Evolutionary conservation across 2,888 invertebrate species (phyloP).

Genomic region (Cephus pulcher): DNA sequence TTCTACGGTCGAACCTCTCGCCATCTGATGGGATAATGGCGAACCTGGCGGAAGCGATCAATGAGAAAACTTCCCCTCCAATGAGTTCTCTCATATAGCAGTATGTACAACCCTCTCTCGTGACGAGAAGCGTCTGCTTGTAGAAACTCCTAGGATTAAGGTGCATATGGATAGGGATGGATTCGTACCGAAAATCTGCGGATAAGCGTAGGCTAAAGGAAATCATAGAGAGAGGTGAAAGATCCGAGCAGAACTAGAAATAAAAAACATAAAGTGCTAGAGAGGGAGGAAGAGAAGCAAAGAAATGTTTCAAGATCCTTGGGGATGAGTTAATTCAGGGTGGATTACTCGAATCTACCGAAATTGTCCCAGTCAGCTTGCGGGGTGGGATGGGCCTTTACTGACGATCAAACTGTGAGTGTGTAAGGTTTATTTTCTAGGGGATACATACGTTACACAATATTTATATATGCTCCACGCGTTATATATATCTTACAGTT

Average conservation of each 20-base stretch:
- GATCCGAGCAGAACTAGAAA: slow-evolving; percentile 16
- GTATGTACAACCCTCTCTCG: neutral
- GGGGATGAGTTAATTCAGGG: neutral
- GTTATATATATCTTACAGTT: neutral
- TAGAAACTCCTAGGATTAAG: neutral
- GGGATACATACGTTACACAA: neutral
- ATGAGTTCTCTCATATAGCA: neutral
- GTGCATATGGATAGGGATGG: neutral
- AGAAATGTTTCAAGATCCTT: neutral
- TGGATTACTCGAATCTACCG: neutral
- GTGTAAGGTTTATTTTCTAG: neutral
- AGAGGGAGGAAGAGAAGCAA: neutral
- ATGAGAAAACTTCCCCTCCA: slow-evolving; percentile 24
- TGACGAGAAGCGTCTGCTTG: neutral
- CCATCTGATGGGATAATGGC: slow-evolving; percentile 37
- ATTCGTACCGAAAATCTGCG: neutral
- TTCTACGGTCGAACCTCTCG: slow-evolving; percentile 18
- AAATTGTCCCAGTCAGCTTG: neutral
- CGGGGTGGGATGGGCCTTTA: neutral
- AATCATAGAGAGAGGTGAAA: neutral
- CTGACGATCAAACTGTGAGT: neutral
- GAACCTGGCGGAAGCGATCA: slow-evolving; percentile 41
- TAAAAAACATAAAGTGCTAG: slow-evolving; percentile 15
- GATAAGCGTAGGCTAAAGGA: neutral
- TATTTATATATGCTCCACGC: neutral